Evolutionary conservation across 2,797 vertebrate genomes (phyloP), one percentile per base, ranked within the genome.

Genomic region (Trematocara caparti): DNA sequence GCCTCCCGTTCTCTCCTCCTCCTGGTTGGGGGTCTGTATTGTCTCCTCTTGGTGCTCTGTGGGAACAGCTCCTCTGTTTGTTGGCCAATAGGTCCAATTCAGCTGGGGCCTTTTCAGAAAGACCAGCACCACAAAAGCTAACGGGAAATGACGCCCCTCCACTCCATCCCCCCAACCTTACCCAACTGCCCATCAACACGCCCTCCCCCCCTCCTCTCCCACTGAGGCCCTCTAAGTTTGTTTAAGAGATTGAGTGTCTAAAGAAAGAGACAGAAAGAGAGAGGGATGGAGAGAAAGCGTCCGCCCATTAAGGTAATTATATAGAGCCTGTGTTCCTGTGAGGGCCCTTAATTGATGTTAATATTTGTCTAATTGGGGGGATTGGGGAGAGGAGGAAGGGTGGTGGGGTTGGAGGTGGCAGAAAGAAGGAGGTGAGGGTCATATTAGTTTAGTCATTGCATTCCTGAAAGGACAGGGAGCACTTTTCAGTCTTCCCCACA

Each of bases 231-330:
- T 92, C 89, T 53, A 97, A 99, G 98, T 99, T 99, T 99, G 98
- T 99, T 99, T 99, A 99, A 99, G 98, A 99, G 97, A 98, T 98
- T 97, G 97, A 97, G 96, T 97, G 97, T 97, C 87, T 83, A 87
- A 88, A 90, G 90, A 92, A 91, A 94, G 88, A 90, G 86, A 89
- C 83, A 88, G 90, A 94, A 92, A 92, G 89, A 89, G 89, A 92
- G 92, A 90, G 85, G 84, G 88, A 88, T 76, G 49, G 50, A 97
- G 98, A 98, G 98, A 99, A 99, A 99, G 98, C 97, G 96, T 98
- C 97, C 98, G 96, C 97, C 98, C 98, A 99, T 99, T 99, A 99
- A 99, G 98, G 98, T 99, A 99, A 99, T 99, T 99, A 99, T 99
- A 98, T 98, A 97, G 97, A 99, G 98, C 98, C 98, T 97, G 97